Evolutionary conservation across 1,140 invertebrate species (phyloP).

Genomic region (Triops longicaudatus): DNA sequence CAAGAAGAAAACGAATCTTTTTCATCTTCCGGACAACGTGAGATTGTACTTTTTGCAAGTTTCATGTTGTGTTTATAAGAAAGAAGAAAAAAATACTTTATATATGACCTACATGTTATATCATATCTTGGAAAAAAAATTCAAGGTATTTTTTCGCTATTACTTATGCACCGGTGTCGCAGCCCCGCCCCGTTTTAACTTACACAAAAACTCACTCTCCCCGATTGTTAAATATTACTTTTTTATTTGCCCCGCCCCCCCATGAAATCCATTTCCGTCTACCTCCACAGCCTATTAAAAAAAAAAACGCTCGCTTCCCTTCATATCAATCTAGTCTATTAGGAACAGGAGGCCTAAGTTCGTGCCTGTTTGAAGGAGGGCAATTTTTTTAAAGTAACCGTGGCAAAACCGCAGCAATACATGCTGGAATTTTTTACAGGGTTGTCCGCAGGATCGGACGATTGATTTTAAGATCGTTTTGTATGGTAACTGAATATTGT

Average conservation of each 20-base stretch:
- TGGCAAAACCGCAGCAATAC: conserved; percentile 14
- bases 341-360: conserved; percentile 14
- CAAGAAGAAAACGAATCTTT: background rate
- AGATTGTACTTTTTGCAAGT: background rate
- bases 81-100: background rate
- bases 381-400: conserved; percentile 16
- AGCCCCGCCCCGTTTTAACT: too few relatives aligned
- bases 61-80: background rate
- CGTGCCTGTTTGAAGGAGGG: conserved; percentile 13
- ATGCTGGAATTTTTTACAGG: conserved; percentile 1
- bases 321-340: conserved; percentile 12
- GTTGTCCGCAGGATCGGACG: conserved; percentile 3
- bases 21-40: background rate
- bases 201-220: background rate
- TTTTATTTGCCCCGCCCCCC: background rate
- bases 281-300: conserved; percentile 10
- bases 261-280: conserved; percentile 4
- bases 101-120: background rate
- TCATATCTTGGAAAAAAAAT: background rate
- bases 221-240: background rate
- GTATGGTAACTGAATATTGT: conserved; percentile 8
- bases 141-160: background rate
- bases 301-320: conserved; percentile 13
- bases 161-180: background rate
- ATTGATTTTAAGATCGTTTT: conserved; percentile 2